Evolutionary conservation across 1,140 invertebrate species (phyloP).

Genomic region (Triops longicaudatus): DNA sequence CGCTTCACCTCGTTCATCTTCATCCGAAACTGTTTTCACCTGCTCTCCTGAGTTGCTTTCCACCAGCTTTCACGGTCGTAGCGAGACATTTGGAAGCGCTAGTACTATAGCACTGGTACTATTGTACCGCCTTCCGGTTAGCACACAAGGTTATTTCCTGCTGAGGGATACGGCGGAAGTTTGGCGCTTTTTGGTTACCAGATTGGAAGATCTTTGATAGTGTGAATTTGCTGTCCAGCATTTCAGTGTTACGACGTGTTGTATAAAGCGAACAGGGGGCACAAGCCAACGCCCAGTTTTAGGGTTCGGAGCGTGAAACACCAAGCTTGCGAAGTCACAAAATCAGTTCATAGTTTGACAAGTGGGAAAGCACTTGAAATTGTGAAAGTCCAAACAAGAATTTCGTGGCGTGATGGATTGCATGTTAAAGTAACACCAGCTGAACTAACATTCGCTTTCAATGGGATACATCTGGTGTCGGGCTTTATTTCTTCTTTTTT

Average conservation of each 20-base stretch:
- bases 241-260: background rate
- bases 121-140: constrained; percentile 1
- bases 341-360: constrained; percentile 7
- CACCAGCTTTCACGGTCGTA: no score
- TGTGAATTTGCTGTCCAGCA: background rate
- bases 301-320: background rate
- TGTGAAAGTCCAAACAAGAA: background rate
- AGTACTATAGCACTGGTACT: background rate
- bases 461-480: no score
- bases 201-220: background rate
- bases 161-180: background rate
- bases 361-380: background rate
- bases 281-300: background rate
- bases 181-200: background rate
- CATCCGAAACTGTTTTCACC: no score
- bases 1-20: no score
- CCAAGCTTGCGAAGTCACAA: background rate
- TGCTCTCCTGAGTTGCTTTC: no score
- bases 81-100: background rate
- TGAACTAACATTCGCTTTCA: no score
- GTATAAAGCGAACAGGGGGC: background rate
- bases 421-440: no score
- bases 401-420: no score
- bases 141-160: background rate
- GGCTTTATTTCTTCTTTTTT: no score